A percentile compares a stretch with the other conserved stretches of the same genome.
Conservation (phyloP, 2,888 invertebrate species). For the Pecten maximus region DNA sequence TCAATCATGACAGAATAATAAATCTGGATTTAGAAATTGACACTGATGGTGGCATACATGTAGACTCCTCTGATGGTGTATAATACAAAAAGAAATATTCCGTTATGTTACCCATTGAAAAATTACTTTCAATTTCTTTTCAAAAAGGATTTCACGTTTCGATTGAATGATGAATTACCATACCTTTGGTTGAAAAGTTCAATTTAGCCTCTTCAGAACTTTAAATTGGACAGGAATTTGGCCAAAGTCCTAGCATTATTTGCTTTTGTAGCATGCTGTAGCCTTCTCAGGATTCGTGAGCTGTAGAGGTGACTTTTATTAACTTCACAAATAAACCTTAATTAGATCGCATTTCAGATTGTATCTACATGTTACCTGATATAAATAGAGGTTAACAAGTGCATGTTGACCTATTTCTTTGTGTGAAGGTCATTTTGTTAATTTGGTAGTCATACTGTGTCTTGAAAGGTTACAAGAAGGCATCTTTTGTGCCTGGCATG, state of each 20-base stretch:
- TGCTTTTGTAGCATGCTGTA: neutral
- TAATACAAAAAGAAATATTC: neutral
- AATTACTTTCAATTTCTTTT: neutral
- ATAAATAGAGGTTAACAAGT: neutral
- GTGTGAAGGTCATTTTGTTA: neutral
- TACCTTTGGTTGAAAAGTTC: constrained; percentile 13
- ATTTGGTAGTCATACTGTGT: too few species aligned
- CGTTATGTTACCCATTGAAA: neutral
- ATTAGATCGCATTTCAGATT: neutral
- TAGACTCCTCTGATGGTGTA: neutral
- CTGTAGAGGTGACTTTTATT: neutral
- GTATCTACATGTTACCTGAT: neutral
- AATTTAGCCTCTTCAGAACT: constrained; percentile 1
- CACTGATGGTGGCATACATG: neutral
- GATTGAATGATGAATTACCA: constrained; percentile 18
- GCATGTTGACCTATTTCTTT: neutral
- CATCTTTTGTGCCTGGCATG: too few species aligned
- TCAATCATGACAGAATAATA: neutral
- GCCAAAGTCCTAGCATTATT: neutral
- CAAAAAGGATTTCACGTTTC: neutral
- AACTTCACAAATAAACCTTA: neutral
- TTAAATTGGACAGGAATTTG: neutral
- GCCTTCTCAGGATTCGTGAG: neutral
- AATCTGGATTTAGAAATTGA: neutral
- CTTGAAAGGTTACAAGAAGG: too few species aligned